Conservation (phyloP, 2,113 vertebrate genomes). For the Cheilinus undulatus region DNA sequence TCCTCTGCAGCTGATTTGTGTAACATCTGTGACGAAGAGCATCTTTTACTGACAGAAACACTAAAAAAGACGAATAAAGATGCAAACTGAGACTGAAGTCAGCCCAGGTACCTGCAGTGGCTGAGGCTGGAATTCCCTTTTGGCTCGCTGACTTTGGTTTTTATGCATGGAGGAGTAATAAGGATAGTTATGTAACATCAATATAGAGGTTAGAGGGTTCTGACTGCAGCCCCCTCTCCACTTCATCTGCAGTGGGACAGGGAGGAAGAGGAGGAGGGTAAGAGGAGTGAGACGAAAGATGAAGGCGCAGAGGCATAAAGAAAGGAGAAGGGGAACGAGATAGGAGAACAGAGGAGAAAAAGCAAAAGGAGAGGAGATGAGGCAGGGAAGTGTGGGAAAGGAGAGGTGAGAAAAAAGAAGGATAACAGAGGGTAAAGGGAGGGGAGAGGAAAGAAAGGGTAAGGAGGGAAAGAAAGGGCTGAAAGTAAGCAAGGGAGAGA, state of each 20-base stretch:
- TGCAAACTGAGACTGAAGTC: neutral
- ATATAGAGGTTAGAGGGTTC: slow-evolving; percentile 43
- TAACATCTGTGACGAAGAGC: slow-evolving; percentile 21
- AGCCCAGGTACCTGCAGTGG: slow-evolving; percentile 22
- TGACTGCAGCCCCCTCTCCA: slow-evolving; percentile 44
- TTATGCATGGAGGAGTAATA: slow-evolving; percentile 39
- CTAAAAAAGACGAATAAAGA: neutral
- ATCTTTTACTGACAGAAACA: slow-evolving; percentile 9
- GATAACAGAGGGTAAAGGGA: neutral
- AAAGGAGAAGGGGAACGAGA: neutral
- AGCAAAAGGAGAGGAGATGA: neutral
- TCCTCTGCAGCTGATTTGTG: slow-evolving; percentile 59
- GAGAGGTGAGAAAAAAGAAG: neutral
- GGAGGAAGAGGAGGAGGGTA: neutral
- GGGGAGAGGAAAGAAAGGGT: neutral
- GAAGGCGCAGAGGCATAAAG: neutral
- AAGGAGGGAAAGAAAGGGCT: neutral
- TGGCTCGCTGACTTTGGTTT: slow-evolving; percentile 34
- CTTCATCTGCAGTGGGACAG: slow-evolving; percentile 52
- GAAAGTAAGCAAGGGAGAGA: neutral
- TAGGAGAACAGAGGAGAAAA: neutral
- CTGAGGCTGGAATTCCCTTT: slow-evolving; percentile 39
- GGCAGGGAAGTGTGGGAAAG: no score
- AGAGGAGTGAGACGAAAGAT: neutral
- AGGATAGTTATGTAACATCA: slow-evolving; percentile 54